Conservation (phyloP, 2,797 vertebrate genomes). For the Zenarchopterus dispar region DNA sequence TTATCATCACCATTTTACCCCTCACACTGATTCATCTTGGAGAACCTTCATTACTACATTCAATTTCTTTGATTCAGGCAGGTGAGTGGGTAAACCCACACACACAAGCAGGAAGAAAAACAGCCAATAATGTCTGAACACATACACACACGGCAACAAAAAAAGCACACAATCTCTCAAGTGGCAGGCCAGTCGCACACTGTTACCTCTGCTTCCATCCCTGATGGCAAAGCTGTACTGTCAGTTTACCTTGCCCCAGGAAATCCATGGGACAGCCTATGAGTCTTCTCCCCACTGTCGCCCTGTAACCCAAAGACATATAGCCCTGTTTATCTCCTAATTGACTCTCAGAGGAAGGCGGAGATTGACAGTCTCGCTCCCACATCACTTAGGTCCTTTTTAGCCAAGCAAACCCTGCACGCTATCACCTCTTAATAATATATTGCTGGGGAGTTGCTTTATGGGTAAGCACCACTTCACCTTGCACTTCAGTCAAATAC, state of each 20-base stretch:
- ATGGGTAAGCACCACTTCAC: conserved; percentile 73
- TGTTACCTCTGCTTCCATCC: conserved; percentile 76
- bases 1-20: conserved; percentile 25
- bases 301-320: conserved; percentile 66
- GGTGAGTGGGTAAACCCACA: conserved; percentile 27
- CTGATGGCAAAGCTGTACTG: conserved; percentile 76
- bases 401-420: conserved; percentile 71
- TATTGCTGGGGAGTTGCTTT: conserved; percentile 70
- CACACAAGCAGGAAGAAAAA: neutral
- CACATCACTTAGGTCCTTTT: conserved; percentile 79
- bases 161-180: conserved; percentile 63
- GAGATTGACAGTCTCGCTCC: conserved; percentile 81
- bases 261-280: conserved; percentile 83
- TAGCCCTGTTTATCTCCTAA: conserved; percentile 88
- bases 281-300: conserved; percentile 75
- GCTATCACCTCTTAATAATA: conserved; percentile 81
- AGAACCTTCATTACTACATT: conserved; percentile 39
- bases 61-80: conserved; percentile 32
- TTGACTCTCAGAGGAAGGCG: conserved; percentile 87
- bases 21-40: conserved; percentile 31
- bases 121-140: neutral
- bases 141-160: conserved; percentile 36
- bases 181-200: conserved; percentile 51
- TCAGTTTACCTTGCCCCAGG: conserved; percentile 86
- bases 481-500: conserved; percentile 56